Conservation (phyloP, 2,888 invertebrate species). For the Nemotelus nigrinus region DNA sequence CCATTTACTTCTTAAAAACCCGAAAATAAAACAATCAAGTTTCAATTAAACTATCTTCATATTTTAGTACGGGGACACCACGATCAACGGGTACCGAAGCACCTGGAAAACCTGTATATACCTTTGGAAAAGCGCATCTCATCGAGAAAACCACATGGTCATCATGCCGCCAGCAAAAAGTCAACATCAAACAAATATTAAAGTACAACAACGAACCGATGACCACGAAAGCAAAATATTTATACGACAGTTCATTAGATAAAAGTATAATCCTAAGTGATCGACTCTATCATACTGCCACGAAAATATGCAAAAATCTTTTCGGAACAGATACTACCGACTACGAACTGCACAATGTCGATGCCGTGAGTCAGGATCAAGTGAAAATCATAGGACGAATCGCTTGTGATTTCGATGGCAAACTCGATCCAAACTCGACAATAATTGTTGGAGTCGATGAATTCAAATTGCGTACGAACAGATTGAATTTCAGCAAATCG, state of each 20-base stretch:
- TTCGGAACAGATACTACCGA: constrained; percentile 57
- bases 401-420: constrained; percentile 78
- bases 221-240: constrained; percentile 63
- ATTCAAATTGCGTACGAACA: constrained; percentile 67
- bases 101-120: constrained; percentile 72
- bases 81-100: constrained; percentile 55
- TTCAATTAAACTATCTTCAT: background rate
- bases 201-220: constrained; percentile 66
- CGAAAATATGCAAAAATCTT: constrained; percentile 59
- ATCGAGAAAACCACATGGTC: constrained; percentile 62
- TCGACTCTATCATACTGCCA: constrained; percentile 60
- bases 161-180: constrained; percentile 54
- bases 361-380: constrained; percentile 58
- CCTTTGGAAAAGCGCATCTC: constrained; percentile 69
- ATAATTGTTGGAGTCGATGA: constrained; percentile 74
- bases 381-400: constrained; percentile 74
- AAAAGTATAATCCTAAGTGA: constrained; percentile 60
- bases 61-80: constrained; percentile 55
- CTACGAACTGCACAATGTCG: constrained; percentile 60
- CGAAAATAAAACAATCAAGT: no score
- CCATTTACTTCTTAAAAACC: no score
- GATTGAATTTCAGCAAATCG: constrained; percentile 66
- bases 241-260: constrained; percentile 61
- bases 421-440: constrained; percentile 76
- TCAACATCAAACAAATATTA: constrained; percentile 65